phyloP scores from a whole-genome alignment of 2,113 vertebrate species.

The Anthoscopus minutus region DNA sequence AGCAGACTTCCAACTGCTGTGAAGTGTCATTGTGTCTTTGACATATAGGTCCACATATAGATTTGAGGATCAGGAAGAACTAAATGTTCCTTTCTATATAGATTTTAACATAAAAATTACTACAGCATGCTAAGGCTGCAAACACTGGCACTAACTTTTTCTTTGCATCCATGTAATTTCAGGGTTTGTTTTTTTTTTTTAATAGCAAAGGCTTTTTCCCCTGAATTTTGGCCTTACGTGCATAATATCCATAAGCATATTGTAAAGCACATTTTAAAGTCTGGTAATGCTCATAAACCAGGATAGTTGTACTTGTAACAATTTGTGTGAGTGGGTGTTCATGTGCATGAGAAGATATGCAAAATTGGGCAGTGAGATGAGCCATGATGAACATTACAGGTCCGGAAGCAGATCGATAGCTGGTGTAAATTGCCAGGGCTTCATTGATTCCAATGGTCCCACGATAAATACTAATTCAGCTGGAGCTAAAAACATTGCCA shows the following conservation, averaged over 20 bases:
- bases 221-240: not conserved
- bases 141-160: not conserved
- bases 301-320: not conserved
- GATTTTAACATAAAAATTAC: not conserved
- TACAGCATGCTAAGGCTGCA: not conserved
- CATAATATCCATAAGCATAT: not conserved
- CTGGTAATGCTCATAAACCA: not conserved
- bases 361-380: not conserved
- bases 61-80: not conserved
- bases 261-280: not conserved
- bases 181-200: not conserved
- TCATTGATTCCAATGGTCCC: slow-evolving; percentile 1
- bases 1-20: not conserved
- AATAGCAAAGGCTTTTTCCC: not conserved
- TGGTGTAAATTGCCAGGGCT: slow-evolving; percentile 23
- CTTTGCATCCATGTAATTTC: not conserved
- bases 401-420: not conserved
- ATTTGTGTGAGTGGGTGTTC: not conserved
- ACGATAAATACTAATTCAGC: not conserved
- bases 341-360: not conserved
- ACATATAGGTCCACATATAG: not conserved
- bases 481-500: not conserved
- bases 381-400: not conserved
- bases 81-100: not conserved
- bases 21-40: not conserved